phyloP scores from a whole-genome alignment of 2,888 invertebrate species.

The Geophilus truncorum region DNA sequence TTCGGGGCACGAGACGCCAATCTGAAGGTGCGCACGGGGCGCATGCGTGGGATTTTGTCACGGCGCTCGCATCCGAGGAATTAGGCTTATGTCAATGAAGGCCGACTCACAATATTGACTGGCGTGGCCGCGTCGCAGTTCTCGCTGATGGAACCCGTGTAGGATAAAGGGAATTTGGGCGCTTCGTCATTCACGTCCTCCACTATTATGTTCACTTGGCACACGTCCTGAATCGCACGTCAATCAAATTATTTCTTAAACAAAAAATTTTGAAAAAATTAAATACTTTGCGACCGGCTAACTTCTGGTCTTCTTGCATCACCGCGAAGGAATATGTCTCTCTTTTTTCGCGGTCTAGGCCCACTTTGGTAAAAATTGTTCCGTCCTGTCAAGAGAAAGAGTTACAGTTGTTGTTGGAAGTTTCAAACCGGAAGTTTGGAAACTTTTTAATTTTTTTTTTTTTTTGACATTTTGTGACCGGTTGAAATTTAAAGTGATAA shows the following conservation, averaged over 20 bases:
- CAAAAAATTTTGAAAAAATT: not conserved
- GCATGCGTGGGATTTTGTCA: conserved; percentile 3
- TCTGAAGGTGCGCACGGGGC: not conserved
- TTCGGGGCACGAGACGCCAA: not conserved
- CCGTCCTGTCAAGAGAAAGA: conserved; percentile 32
- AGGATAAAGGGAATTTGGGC: conserved; percentile 41
- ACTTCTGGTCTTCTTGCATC: conserved; percentile 42
- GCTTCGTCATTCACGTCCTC: conserved; percentile 43
- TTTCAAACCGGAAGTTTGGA: too few relatives aligned
- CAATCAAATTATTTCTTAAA: not conserved
- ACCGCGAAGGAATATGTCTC: conserved; percentile 42
- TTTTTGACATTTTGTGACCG: not conserved
- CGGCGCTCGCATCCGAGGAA: not conserved
- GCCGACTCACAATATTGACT: conserved; percentile 36
- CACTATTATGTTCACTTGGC: conserved; percentile 43
- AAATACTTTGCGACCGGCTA: conserved; percentile 42
- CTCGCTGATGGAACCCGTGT: conserved; percentile 42
- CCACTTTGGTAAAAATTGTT: conserved; percentile 41
- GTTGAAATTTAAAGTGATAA: not conserved
- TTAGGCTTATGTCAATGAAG: not conserved
- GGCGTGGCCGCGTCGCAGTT: conserved; percentile 42
- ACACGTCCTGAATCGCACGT: conserved; percentile 40
- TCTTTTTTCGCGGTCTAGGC: conserved; percentile 43
- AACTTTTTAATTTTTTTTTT: too few relatives aligned
- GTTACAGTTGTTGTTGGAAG: too few relatives aligned